phyloP scores from a whole-genome alignment of 2,888 invertebrate genomes.

The Tupiocoris notatus region DNA sequence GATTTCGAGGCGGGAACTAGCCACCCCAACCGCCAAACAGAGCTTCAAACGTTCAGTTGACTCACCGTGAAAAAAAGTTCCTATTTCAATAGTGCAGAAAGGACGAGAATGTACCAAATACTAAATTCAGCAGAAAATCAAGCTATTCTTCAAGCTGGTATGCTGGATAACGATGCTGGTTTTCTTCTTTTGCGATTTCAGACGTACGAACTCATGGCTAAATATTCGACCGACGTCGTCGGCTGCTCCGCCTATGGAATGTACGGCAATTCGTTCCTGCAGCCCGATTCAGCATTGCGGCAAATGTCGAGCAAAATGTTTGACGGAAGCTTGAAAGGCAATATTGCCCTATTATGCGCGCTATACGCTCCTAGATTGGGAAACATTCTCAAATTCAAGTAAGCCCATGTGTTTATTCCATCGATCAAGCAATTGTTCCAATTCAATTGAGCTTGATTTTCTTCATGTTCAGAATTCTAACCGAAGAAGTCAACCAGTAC shows the following conservation, averaged over 20 bases:
- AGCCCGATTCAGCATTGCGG: constrained; percentile 38
- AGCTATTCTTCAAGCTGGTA: too few species aligned
- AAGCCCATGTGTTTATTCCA: not conserved
- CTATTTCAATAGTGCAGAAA: too few species aligned
- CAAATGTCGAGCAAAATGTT: constrained; percentile 37
- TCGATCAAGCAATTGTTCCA: not conserved
- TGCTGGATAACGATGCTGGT: too few species aligned
- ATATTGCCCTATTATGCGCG: constrained; percentile 35
- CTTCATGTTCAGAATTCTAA: constrained; percentile 30
- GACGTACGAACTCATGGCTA: constrained; percentile 36
- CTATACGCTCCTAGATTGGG: constrained; percentile 36
- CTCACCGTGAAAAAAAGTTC: too few species aligned
- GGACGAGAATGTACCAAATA: too few species aligned
- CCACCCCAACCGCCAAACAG: too few species aligned
- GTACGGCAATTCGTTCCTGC: constrained; percentile 32
- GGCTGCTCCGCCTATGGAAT: constrained; percentile 36
- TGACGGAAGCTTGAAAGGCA: constrained; percentile 37
- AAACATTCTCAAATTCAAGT: constrained; percentile 31
- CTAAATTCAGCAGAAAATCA: too few species aligned
- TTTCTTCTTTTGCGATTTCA: not conserved
- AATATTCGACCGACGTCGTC: constrained; percentile 42
- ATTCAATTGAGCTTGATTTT: not conserved
- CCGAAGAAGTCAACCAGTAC: constrained; percentile 34
- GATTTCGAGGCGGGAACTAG: too few species aligned
- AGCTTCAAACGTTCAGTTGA: too few species aligned